These are phyloP conservation scores for Litocranius walleri DNA, from an alignment of 2,113 vertebrate genomes.

Conservation along the genomic window DNA sequence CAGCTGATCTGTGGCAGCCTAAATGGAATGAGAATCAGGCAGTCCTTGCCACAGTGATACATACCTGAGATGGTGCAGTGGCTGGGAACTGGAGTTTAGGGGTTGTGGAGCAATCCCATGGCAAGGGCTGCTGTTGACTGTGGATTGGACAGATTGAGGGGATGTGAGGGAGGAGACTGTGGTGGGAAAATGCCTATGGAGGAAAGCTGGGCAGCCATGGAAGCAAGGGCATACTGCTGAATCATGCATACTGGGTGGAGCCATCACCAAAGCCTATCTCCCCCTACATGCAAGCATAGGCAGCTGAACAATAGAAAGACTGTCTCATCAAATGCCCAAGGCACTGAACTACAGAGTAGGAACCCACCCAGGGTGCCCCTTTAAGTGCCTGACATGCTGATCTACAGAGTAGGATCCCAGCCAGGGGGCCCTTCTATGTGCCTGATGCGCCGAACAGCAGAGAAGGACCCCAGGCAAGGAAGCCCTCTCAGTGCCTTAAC, in stretches of 20 bases:
- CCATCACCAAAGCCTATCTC: background rate
- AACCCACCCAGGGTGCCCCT: background rate
- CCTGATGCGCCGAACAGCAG: fast-evolving
- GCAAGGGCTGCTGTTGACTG: background rate
- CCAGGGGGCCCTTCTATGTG: background rate
- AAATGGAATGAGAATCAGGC: background rate
- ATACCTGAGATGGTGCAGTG: fast-evolving
- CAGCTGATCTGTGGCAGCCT: background rate
- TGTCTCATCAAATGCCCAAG: background rate
- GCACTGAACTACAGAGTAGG: background rate
- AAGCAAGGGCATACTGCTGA: background rate
- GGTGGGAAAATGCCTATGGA: background rate
- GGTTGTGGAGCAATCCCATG: background rate
- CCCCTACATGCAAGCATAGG: background rate
- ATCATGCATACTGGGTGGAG: background rate
- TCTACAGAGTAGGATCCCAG: background rate
- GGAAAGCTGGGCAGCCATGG: background rate
- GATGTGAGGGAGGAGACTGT: background rate
- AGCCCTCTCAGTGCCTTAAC: background rate
- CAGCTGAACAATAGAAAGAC: background rate
- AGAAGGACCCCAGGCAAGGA: background rate
- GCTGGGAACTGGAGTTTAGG: background rate
- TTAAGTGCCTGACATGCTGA: background rate
- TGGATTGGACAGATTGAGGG: background rate
- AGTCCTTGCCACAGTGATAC: background rate